Conservation (phyloP, 2,888 invertebrate species). For the Nymphalis polychloros region DNA sequence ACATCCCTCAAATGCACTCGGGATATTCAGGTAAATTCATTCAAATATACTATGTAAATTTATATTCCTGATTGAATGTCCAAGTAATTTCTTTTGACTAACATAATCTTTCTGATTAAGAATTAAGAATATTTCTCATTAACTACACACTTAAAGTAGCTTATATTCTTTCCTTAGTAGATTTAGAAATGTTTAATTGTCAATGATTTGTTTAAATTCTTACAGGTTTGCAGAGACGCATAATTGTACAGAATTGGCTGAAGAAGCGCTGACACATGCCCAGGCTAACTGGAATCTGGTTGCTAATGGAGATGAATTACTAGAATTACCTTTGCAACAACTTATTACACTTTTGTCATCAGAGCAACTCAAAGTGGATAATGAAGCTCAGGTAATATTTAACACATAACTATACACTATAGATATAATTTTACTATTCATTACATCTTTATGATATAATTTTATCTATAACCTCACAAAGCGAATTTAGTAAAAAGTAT, state of each 20-base stretch:
- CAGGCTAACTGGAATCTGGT: slow-evolving; percentile 93
- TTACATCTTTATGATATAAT: too few species aligned
- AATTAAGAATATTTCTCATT: not conserved
- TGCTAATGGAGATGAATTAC: slow-evolving; percentile 89
- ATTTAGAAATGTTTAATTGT: not conserved
- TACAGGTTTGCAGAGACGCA: slow-evolving; percentile 93
- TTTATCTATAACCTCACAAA: too few species aligned
- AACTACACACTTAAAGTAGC: not conserved
- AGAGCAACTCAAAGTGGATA: slow-evolving; percentile 93
- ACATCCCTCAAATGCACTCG: slow-evolving; percentile 93
- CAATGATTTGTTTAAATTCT: slow-evolving; percentile 16
- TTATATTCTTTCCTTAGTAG: too few species aligned
- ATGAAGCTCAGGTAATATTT: slow-evolving; percentile 89
- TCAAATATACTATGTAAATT: not conserved
- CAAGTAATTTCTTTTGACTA: slow-evolving; percentile 3
- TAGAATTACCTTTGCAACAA: slow-evolving; percentile 89
- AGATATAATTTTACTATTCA: too few species aligned
- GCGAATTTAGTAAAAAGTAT: too few species aligned
- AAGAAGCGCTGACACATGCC: slow-evolving; percentile 90
- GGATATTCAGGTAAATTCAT: slow-evolving; percentile 85
- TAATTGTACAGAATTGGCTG: slow-evolving; percentile 89
- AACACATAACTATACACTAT: too few species aligned
- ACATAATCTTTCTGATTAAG: not conserved
- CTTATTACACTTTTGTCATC: slow-evolving; percentile 90
- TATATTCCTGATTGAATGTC: not conserved